Evolutionary conservation across 1,140 invertebrate species (phyloP), one percentile per base, ranked within the genome.

Genomic region (Trissolcus basalis): DNA sequence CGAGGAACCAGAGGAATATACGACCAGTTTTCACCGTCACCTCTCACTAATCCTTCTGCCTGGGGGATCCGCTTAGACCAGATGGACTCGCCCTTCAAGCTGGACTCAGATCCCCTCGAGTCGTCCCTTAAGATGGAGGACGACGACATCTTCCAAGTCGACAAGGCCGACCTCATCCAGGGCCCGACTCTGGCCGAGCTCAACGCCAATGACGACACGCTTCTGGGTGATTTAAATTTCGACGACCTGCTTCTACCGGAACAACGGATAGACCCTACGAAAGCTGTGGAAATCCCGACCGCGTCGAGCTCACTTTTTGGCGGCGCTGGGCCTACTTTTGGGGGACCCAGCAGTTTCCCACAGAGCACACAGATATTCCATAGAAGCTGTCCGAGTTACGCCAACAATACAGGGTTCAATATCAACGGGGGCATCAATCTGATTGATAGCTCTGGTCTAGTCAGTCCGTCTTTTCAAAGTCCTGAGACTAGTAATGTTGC

Each of bases 141-240:
- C 80, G 94, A 96, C 83, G 95, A 96, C 82, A 95, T 96, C 73
- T 96, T 96, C 82, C 94, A 96, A 90, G 94, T 96, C 41, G 95
- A 96, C 83, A 95, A 96, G 86, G 92, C 93, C 44, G 95, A 96
- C 88, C 90, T 96, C 27, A 92, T 95, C 77, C 90, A 93, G 75
- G 94, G 94, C 0, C 95, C 95, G 0, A 97, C 95, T 59, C 87
- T 97, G 44, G 94, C 95, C 0, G 95, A 97, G 85, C 86, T 97
- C 8, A 96, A 96, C 87, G 93, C 93, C 16, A 94, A 95, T 81
- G 94, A 94, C 81, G 94, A 96, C 65, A 94, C 93, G 13, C 88
- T 95, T 3, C 80, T 95, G 16, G 93, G 93, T 65, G 94, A 96
- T 86, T 89, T 96, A 33, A 96, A 94, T 88, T 95, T 96, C 85